phyloP scores from a whole-genome alignment of 2,113 vertebrate species.

The Oreochromis niloticus region DNA sequence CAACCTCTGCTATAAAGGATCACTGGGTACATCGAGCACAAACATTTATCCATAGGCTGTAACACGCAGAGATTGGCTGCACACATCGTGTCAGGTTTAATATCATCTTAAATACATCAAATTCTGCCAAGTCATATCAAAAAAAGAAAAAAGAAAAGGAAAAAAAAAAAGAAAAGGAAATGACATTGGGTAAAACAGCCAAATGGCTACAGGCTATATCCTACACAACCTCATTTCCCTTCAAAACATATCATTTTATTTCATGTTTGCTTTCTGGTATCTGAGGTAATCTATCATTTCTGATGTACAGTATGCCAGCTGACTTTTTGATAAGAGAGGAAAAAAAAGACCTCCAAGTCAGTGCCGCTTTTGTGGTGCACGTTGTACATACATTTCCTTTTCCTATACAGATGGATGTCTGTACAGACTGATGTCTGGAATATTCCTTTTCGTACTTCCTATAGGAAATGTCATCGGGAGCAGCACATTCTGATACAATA shows the following conservation, averaged over 20 bases:
- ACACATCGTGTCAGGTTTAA: not conserved
- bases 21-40: constrained; percentile 1
- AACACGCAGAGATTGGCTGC: not conserved
- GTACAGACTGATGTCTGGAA: not conserved
- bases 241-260: constrained; percentile 41
- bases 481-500: not conserved
- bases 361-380: not conserved
- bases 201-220: constrained; percentile 33
- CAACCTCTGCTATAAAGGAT: constrained; percentile 1
- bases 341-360: not conserved
- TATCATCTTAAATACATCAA: constrained; percentile 29
- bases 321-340: not conserved
- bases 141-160: accelerated
- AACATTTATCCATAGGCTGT: constrained; percentile 5
- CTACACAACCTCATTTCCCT: not conserved
- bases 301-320: not conserved
- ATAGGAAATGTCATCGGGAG: not conserved
- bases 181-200: constrained; percentile 10
- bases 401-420: not conserved
- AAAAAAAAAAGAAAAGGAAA: constrained; percentile 25
- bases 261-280: constrained; percentile 12
- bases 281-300: constrained; percentile 26
- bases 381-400: not conserved
- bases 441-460: not conserved
- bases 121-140: not conserved